Conservation (phyloP, 2,888 invertebrate species). For the Chironomus riparius region DNA sequence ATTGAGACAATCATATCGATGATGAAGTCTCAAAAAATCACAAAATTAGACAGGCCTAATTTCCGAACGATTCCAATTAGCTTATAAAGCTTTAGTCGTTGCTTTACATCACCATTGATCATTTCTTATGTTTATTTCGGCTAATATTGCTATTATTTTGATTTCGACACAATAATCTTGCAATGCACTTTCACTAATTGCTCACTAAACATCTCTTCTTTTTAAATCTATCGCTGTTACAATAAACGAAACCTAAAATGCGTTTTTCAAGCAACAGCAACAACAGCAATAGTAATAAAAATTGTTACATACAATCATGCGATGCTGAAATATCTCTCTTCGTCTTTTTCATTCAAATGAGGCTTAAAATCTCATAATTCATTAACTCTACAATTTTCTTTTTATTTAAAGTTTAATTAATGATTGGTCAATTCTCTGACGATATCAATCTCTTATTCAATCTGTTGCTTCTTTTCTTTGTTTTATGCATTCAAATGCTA, state of each 20-base stretch:
- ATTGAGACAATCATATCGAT: too few relatives aligned
- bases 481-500: too few relatives aligned
- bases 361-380: slow-evolving; percentile 12
- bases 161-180: not conserved
- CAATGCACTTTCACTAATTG: slow-evolving; percentile 25
- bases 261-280: not conserved
- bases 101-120: not conserved
- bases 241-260: not conserved
- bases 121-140: not conserved
- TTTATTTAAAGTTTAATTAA: slow-evolving; percentile 7
- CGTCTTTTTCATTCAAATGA: not conserved
- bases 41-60: too few relatives aligned
- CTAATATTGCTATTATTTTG: not conserved
- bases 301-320: not conserved
- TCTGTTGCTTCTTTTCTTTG: not conserved
- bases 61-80: not conserved
- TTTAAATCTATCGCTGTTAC: not conserved
- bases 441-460: not conserved
- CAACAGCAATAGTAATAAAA: not conserved
- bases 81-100: not conserved
- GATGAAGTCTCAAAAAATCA: too few relatives aligned
- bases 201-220: not conserved
- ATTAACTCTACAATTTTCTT: not conserved
- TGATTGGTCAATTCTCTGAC: slow-evolving; percentile 4
- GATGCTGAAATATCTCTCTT: not conserved